Evolutionary conservation across 2,113 vertebrate species (phyloP), one percentile per base, ranked within the genome.

Genomic region (Notothenia rossii): DNA sequence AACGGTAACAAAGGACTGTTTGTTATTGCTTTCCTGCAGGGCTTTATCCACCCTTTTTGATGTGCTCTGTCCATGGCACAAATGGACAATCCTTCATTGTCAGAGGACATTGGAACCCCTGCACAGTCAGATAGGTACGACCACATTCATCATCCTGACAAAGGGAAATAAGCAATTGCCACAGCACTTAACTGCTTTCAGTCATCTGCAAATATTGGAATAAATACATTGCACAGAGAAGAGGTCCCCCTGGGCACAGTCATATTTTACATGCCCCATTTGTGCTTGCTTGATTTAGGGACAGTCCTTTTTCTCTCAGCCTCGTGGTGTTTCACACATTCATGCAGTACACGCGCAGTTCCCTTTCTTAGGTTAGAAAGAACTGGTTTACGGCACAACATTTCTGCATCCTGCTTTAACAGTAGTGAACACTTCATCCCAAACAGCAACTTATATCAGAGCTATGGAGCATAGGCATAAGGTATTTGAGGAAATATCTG

Each of bases 131-230:
- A 93, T 93, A 93, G 89, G 85, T 92, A 77, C 62, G 13, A 83
- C 81, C 77, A 69, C 88, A 94, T 93, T 93, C 84, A 94, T 93
- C 92, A 94, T 88, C 71, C 90, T 94, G 92, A 94, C 91, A 93
- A 89, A 91, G 80, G 82, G 88, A 94, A 92, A 94, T 91, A 91
- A 91, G 91, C 92, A 94, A 94, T 93, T 93, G 92, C 90, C 91
- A 92, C 67, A 74, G 83, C 88, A 92, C 88, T 92, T 91, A 93
- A 94, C 91, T 90, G 89, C 79, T 90, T 93, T 93, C 90, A 92
- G 80, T 81, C 86, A 93, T 90, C 79, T 92, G 84, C 87, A 92
- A 92, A 92, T 95, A 94, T 93, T 86, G 88, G 85, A 89, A 94
- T 90, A 89, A 93, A 93, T 76, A 82, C 43, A 83, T 76, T 46